phyloP scores from a whole-genome alignment of 2,888 invertebrate genomes.

The Dasysyrphus albostriatus region DNA sequence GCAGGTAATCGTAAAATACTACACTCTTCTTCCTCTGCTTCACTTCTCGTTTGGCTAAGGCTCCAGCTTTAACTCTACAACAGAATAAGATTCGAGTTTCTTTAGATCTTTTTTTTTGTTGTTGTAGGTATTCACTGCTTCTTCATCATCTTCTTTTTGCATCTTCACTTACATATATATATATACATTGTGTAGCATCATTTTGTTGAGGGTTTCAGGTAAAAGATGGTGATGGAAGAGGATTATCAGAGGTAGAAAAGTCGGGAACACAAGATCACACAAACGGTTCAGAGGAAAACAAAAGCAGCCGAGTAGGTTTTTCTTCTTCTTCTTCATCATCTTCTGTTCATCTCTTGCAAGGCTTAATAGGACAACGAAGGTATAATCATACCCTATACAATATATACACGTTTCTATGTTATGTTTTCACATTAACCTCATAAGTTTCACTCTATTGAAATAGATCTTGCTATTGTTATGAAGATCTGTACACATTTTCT shows the following conservation, averaged over 20 bases:
- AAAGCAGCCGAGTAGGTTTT: conserved; percentile 72
- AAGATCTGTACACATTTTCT: conserved; percentile 54
- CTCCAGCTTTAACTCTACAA: conserved; percentile 11
- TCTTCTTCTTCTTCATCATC: conserved; percentile 41
- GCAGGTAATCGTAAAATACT: conserved; percentile 74
- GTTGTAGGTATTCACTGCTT: conserved; percentile 15
- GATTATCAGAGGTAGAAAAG: conserved; percentile 42
- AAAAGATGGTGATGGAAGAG: conserved; percentile 33
- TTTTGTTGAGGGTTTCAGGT: conserved; percentile 40
- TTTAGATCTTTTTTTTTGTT: conserved; percentile 33
- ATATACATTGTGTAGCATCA: conserved; percentile 47
- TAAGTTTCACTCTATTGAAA: conserved; percentile 75
- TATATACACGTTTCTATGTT: conserved; percentile 40
- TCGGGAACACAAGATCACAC: conserved; percentile 35
- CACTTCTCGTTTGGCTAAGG: conserved; percentile 50
- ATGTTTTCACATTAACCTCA: conserved; percentile 75
- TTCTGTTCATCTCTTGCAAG: conserved; percentile 5
- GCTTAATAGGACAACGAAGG: background rate
- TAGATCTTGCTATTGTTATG: conserved; percentile 73
- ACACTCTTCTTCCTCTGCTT: conserved; percentile 43
- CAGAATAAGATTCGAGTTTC: conserved; percentile 35
- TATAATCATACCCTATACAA: conserved; percentile 7
- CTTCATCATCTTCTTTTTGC: conserved; percentile 56
- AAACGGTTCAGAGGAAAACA: conserved; percentile 58
- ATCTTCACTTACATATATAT: conserved; percentile 39